Conservation (phyloP, 2,797 vertebrate genomes). For the Pelodytes ibericus region DNA sequence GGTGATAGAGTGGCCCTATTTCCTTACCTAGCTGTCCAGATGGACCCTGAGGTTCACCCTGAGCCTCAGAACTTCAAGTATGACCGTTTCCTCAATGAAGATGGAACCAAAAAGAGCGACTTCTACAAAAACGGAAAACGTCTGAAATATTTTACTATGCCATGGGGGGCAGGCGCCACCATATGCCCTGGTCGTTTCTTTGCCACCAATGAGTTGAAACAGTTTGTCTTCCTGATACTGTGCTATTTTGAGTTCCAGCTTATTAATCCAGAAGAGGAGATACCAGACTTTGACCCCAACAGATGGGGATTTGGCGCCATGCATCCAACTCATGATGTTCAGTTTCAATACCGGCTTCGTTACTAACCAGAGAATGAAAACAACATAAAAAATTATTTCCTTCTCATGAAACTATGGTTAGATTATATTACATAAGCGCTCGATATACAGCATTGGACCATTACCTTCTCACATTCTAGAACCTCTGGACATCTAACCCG, state of each 20-base stretch:
- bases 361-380: slow-evolving; percentile 41
- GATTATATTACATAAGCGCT: no score
- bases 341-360: slow-evolving; percentile 78
- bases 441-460: no score
- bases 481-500: no score
- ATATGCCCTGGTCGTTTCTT: slow-evolving; percentile 90
- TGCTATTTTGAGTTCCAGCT: slow-evolving; percentile 86
- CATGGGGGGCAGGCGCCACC: slow-evolving; percentile 85
- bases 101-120: slow-evolving; percentile 76
- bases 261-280: slow-evolving; percentile 67
- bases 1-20: slow-evolving; percentile 85
- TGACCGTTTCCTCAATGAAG: slow-evolving; percentile 81
- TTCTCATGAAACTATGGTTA: no score
- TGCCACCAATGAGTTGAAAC: slow-evolving; percentile 84
- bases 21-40: slow-evolving; percentile 79
- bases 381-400: no score
- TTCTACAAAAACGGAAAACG: slow-evolving; percentile 85
- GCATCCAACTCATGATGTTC: slow-evolving; percentile 78
- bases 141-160: slow-evolving; percentile 86
- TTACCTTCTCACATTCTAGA: no score
- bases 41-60: slow-evolving; percentile 84
- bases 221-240: slow-evolving; percentile 87
- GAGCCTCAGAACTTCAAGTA: slow-evolving; percentile 83
- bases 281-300: slow-evolving; percentile 73
- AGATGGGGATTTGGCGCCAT: slow-evolving; percentile 85